These are phyloP conservation scores for Ditylenchus weischeri DNA, from an alignment of 2,888 invertebrate genomes.

Conservation along the genomic window DNA sequence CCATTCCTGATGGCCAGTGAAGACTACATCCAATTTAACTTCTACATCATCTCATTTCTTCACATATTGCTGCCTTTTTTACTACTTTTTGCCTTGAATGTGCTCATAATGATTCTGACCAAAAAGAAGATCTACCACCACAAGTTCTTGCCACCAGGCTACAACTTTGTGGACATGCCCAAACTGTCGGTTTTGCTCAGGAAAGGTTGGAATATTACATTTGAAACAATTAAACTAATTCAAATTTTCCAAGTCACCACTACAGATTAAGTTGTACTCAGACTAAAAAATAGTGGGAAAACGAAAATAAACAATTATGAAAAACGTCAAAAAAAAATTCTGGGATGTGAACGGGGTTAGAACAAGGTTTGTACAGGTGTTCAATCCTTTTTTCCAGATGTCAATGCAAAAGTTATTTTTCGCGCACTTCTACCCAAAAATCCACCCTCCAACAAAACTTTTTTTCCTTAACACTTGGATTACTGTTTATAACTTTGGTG, in stretches of 20 bases:
- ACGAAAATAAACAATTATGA: not conserved
- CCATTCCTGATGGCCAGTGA: conserved; percentile 62
- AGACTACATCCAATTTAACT: conserved; percentile 77
- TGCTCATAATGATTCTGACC: conserved; percentile 59
- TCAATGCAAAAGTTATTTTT: too few relatives aligned
- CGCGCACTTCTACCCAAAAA: too few relatives aligned
- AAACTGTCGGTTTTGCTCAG: conserved; percentile 45
- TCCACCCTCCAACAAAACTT: too few relatives aligned
- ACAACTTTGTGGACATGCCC: conserved; percentile 40
- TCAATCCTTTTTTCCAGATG: too few relatives aligned
- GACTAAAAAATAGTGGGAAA: too few relatives aligned
- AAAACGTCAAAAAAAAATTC: too few relatives aligned
- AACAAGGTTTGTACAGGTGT: too few relatives aligned
- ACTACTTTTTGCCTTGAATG: conserved; percentile 84
- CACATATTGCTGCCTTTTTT: conserved; percentile 75
- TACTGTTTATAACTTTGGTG: too few relatives aligned
- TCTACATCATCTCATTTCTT: conserved; percentile 75
- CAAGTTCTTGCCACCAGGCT: not conserved
- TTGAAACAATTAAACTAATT: not conserved
- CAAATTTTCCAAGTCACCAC: conserved; percentile 6
- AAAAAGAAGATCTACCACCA: conserved; percentile 32
- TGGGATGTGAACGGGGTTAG: too few relatives aligned
- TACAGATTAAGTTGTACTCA: too few relatives aligned
- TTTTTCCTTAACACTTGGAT: too few relatives aligned
- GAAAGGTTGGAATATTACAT: conserved; percentile 42